These are phyloP conservation scores for Mastomys coucha DNA, from an alignment of 2,113 vertebrate genomes.

Conservation along the genomic window DNA sequence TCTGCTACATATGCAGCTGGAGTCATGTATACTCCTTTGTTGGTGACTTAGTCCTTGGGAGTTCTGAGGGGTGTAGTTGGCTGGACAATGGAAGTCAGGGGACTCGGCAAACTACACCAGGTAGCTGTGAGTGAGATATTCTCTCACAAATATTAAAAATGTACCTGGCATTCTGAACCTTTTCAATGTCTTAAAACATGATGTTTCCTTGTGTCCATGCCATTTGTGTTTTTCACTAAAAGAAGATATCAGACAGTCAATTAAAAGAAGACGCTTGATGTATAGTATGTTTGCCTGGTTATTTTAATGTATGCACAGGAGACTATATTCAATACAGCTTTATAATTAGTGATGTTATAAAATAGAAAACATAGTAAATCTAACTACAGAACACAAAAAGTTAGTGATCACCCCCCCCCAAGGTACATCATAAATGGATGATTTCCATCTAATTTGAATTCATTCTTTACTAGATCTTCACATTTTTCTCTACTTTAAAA, in stretches of 20 bases:
- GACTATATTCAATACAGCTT: neutral
- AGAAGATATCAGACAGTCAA: neutral
- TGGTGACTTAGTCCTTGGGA: too few species aligned
- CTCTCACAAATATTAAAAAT: neutral
- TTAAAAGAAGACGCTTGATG: neutral
- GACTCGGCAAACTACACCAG: too few species aligned
- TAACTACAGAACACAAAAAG: conserved; percentile 39
- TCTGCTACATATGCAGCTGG: too few species aligned
- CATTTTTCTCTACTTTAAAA: conserved; percentile 1
- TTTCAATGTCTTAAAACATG: neutral
- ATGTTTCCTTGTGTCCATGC: neutral
- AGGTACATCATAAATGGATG: conserved; percentile 59
- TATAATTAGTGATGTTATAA: neutral
- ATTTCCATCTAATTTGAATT: conserved; percentile 66
- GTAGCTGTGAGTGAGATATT: neutral
- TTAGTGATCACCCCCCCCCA: neutral
- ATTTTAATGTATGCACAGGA: neutral
- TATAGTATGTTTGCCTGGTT: neutral
- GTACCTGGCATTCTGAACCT: neutral
- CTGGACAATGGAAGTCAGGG: too few species aligned
- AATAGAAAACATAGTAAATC: conserved; percentile 49
- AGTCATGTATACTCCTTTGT: too few species aligned
- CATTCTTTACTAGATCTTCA: conserved; percentile 7
- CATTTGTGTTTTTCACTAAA: conserved; percentile 42
- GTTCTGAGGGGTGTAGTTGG: too few species aligned